phyloP scores from a whole-genome alignment of 1,140 invertebrate genomes.

The Calephelis nemesis region DNA sequence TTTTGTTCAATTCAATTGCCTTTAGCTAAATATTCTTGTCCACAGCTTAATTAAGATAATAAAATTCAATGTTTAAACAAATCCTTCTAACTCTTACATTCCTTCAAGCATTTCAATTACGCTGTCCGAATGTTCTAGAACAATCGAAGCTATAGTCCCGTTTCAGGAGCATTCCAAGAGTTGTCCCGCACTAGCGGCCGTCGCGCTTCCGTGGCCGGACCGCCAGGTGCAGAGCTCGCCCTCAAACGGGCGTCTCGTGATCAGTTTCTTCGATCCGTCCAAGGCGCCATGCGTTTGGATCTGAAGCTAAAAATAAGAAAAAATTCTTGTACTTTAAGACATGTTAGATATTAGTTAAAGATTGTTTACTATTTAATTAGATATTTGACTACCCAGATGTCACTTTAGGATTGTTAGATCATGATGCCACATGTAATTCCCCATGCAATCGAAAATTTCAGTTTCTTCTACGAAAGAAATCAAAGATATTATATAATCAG shows the following conservation, averaged over 20 bases:
- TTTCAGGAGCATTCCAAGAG: not conserved
- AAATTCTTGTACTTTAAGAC: not conserved
- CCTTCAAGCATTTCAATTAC: not conserved
- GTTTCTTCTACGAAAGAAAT: not conserved
- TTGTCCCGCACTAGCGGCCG: slow-evolving; percentile 35
- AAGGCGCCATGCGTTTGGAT: slow-evolving; percentile 89
- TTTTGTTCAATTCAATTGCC: no score
- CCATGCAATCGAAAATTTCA: not conserved
- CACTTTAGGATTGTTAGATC: not conserved
- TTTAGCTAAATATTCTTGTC: not conserved
- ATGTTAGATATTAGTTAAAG: no score
- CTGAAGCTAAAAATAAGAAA: slow-evolving; percentile 78
- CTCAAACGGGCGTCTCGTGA: slow-evolving; percentile 90
- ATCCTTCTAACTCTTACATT: not conserved
- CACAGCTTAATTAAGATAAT: not conserved
- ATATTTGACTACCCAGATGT: not conserved
- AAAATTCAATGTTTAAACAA: not conserved
- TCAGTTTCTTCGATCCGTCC: slow-evolving; percentile 90
- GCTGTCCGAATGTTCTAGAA: not conserved
- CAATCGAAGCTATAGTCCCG: not conserved
- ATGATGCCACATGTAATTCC: no score
- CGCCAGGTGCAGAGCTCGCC: slow-evolving; percentile 56
- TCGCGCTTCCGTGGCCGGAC: slow-evolving; percentile 36
- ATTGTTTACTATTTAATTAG: not conserved
- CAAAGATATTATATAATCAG: no score